These are phyloP conservation scores for Uromys caudimaculatus DNA, from an alignment of 2,797 vertebrate genomes.

Conservation along the genomic window DNA sequence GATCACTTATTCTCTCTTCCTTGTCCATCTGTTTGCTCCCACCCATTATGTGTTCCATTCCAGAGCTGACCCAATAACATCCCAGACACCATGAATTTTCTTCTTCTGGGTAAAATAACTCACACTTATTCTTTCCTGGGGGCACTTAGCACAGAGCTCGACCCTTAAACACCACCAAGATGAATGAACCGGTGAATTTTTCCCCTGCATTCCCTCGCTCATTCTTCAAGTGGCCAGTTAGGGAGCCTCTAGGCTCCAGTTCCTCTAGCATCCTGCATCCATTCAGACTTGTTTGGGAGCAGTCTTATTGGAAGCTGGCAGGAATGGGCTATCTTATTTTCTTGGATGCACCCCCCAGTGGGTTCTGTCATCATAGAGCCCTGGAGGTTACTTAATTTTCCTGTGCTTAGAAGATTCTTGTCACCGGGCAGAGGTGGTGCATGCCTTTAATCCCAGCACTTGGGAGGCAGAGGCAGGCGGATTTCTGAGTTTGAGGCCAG, in stretches of 20 bases:
- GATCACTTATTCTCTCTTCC: background rate
- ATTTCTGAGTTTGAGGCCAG: too few relatives aligned
- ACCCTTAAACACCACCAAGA: background rate
- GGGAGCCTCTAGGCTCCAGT: background rate
- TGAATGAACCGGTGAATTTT: background rate
- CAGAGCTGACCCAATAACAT: background rate
- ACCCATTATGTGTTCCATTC: background rate
- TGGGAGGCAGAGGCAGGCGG: too few relatives aligned
- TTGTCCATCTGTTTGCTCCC: background rate
- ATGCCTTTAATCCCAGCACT: too few relatives aligned
- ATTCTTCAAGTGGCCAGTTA: background rate
- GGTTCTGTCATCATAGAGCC: background rate
- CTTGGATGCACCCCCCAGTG: too few relatives aligned
- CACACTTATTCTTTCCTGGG: constrained; percentile 1
- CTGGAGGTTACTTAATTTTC: background rate
- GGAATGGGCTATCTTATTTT: background rate
- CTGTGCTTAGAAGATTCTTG: background rate
- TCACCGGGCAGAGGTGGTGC: too few relatives aligned
- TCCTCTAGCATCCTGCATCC: background rate
- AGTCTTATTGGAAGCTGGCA: too few relatives aligned
- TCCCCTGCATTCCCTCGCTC: background rate
- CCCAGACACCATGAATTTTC: background rate
- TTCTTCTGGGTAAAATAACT: constrained; percentile 37
- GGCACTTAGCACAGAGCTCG: background rate
- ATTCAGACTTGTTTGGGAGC: background rate